Evolutionary conservation across 1,140 invertebrate genomes (phyloP).

Genomic region (Trissolcus basalis): DNA sequence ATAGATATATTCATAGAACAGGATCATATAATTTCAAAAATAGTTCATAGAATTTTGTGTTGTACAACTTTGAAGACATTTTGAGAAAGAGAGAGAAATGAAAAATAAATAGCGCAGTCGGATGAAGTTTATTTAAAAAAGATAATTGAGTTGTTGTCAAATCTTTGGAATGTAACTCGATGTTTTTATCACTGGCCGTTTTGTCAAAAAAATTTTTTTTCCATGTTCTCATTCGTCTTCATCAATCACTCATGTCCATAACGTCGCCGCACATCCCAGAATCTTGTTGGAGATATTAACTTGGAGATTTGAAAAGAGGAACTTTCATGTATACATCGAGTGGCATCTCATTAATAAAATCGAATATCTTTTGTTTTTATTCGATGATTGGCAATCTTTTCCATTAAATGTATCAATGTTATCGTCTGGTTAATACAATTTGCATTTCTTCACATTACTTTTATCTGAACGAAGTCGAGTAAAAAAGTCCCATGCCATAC

Average conservation of each 20-base stretch:
- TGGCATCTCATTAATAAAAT: not conserved
- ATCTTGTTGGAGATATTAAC: slow-evolving; percentile 3
- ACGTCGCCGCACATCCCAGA: too few species aligned
- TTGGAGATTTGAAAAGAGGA: not conserved
- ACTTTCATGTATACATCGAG: too few species aligned
- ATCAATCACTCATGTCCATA: slow-evolving; percentile 25
- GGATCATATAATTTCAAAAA: too few species aligned
- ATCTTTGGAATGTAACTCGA: slow-evolving; percentile 3
- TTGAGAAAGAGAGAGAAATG: not conserved
- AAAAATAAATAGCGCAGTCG: slow-evolving; percentile 3
- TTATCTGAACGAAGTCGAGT: not conserved
- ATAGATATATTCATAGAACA: too few species aligned
- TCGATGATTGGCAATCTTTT: too few species aligned
- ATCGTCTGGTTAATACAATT: too few species aligned
- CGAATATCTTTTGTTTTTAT: not conserved
- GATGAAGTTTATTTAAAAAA: too few species aligned
- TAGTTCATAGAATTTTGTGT: too few species aligned
- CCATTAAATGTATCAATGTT: too few species aligned
- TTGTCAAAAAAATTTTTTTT: slow-evolving; percentile 12
- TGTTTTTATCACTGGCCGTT: slow-evolving; percentile 25
- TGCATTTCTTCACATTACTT: too few species aligned
- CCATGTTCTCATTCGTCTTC: slow-evolving; percentile 24
- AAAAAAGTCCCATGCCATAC: not conserved
- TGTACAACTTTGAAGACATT: not conserved
- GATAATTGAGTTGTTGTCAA: slow-evolving; percentile 3